These are phyloP conservation scores for Limnephilus rhombicus DNA, from an alignment of 2,888 invertebrate genomes.

Conservation along the genomic window DNA sequence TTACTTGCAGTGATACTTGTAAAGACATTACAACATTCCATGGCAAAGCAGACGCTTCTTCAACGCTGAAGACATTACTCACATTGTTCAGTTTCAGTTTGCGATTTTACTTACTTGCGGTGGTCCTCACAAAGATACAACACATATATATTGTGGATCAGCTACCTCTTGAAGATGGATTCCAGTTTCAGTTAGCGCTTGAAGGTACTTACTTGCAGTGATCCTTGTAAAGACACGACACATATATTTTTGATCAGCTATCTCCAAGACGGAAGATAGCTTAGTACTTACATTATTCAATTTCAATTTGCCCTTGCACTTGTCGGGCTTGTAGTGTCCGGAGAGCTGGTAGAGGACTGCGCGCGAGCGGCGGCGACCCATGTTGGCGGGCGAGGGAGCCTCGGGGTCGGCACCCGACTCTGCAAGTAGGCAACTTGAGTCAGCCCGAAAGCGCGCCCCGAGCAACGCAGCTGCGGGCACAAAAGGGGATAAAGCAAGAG, in stretches of 20 bases:
- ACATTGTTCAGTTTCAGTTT: too few species aligned
- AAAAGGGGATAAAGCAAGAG: constrained; percentile 81
- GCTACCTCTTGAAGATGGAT: too few species aligned
- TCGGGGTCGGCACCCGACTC: constrained; percentile 89
- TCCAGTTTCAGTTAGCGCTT: not conserved
- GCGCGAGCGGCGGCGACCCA: constrained; percentile 93
- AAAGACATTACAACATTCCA: too few species aligned
- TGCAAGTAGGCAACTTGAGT: constrained; percentile 88
- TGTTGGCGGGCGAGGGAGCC: constrained; percentile 90
- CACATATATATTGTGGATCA: too few species aligned
- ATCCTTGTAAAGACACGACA: constrained; percentile 12
- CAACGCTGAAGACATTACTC: too few species aligned
- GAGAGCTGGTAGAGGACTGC: constrained; percentile 98
- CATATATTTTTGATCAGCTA: too few species aligned
- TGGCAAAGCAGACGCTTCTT: too few species aligned
- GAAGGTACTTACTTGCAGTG: not conserved
- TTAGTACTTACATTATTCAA: constrained; percentile 91
- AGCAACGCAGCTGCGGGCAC: constrained; percentile 87
- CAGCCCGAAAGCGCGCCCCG: constrained; percentile 88
- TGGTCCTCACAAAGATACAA: too few species aligned
- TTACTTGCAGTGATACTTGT: too few species aligned
- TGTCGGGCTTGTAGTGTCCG: constrained; percentile 97
- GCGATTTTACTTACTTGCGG: too few species aligned
- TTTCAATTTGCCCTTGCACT: constrained; percentile 94
- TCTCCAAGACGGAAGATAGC: not conserved